Evolutionary conservation across 2,797 vertebrate species (phyloP), one percentile per base, ranked within the genome.

Genomic region (Rhadinocentrus ornatus): DNA sequence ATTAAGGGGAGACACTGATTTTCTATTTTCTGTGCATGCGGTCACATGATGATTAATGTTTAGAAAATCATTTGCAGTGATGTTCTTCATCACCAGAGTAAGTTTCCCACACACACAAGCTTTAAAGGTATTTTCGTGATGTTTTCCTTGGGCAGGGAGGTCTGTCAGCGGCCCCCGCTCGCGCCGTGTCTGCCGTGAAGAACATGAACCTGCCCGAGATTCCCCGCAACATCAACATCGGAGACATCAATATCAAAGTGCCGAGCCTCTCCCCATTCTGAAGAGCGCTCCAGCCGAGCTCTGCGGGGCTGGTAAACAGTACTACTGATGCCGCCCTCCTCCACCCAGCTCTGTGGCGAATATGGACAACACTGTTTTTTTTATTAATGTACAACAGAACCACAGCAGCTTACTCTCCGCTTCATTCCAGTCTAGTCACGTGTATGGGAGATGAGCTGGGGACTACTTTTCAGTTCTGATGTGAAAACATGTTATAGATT

Each of bases 131-230:
- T 73, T 56, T 56, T 53, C n/a, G 0, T 69, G 16, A 61, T 55
- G 20, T 63, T 34, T 53, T 35, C 4, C 22, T 52, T 61, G 60
- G 59, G 10, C 90, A 98, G 97, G 96, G 96, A 3, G 96, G 97
- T 29, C 92, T 99, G 3, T 97, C 96, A 0, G 96, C 95, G 0
- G 97, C 96, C 11, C 97, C 97, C 0, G 96, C 97, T 26, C 94
- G 97, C 0, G 96, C 97, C 0, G 96, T 99, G 62, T 99, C 97
- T 0, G 97, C 97, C 0, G 95, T 98, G 86, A 99, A 99, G 90
- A 98, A 96, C 89, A 98, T 99, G 94, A 98, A 97, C 79, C 95
- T 99, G 76, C 96, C 97, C 0, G 97, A 98, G 90, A 96, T 98
- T 41, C 97, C 97, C 1, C 94, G 96, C 37, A 98, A 97, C 92